Conservation (phyloP, 2,113 vertebrate species). For the Taurulus bubalis region DNA sequence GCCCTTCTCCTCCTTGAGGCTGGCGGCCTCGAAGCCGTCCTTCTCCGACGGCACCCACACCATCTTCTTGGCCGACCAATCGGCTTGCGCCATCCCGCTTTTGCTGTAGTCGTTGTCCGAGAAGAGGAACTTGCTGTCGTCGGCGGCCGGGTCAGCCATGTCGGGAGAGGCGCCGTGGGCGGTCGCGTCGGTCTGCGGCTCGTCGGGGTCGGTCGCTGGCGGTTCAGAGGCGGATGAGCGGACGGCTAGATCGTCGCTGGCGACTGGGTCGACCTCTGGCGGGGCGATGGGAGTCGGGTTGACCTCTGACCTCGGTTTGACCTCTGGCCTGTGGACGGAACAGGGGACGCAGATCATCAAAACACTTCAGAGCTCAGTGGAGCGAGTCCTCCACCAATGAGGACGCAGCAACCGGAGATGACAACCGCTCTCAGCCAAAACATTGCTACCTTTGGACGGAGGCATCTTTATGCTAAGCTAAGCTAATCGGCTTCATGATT, state of each 20-base stretch:
- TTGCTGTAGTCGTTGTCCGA: slow-evolving; percentile 90
- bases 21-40: slow-evolving; percentile 94
- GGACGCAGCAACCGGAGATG: background rate
- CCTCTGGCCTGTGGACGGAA: slow-evolving; percentile 42
- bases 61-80: slow-evolving; percentile 94
- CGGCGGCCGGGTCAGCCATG: slow-evolving; percentile 76
- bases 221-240: background rate
- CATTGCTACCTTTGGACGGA: background rate
- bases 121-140: slow-evolving; percentile 94
- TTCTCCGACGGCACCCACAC: slow-evolving; percentile 96
- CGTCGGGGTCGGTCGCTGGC: background rate
- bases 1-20: slow-evolving; percentile 94
- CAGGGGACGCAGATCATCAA: too few relatives aligned
- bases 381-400: background rate
- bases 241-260: background rate
- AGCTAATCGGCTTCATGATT: background rate
- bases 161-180: background rate
- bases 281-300: slow-evolving; percentile 3
- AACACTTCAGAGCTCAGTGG: too few relatives aligned
- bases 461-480: slow-evolving; percentile 11
- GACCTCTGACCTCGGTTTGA: slow-evolving; percentile 42
- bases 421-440: background rate
- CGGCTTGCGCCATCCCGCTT: slow-evolving; percentile 91
- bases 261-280: background rate
- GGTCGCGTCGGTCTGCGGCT: background rate